Base-by-base conservation (phyloP, 2,888 invertebrate genomes). In the Thereva nobilitata region DNA sequence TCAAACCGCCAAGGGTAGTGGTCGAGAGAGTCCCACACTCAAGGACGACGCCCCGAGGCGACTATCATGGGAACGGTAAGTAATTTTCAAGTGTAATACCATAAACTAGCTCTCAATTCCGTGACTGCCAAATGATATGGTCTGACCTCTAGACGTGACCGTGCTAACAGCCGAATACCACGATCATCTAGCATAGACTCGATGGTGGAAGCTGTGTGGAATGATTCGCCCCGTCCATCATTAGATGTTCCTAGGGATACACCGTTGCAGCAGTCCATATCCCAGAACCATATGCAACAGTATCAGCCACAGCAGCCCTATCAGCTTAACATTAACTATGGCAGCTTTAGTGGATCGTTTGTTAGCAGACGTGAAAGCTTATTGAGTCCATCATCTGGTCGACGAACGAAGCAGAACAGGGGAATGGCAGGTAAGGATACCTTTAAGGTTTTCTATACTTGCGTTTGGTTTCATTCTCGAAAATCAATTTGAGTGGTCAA, bases 151-250 rank as follows among this genome's bases (percentile, higher is more conserved):
- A 86, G 87, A 52, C 83, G 86, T 66, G 86, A 82, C 70, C 75
- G 76, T 9, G 72, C 77, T 9, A 76, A 83, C 72, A 80, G 77
- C 23, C 83, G 85, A 67, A 76, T 90, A 8, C 89, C 90, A 4
- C 86, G 92, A 4, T 92, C 92, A 68, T 87, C 90, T 70, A 91
- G 91, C 80, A 92, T 91, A 76, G 92, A 92, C 82, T 89, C 89
- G 0, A 84, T 90, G 80, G 89, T 89, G 64, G 89, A 90, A 76
- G 86, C 89, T 2, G 87, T 88, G 6, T 89, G 89, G 82, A 85
- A 85, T 70, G 83, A 84, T 71, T 75, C 80, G 68, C 79, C 79
- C 12, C 78, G 75, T 70, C 79, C 78, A 74, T 80, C 79, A 50
- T 73, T 79, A 59, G 79, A 81, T 63, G 79, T 77, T 65, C 75